phyloP scores from a whole-genome alignment of 1,140 invertebrate genomes.

The Pinna nobilis region DNA sequence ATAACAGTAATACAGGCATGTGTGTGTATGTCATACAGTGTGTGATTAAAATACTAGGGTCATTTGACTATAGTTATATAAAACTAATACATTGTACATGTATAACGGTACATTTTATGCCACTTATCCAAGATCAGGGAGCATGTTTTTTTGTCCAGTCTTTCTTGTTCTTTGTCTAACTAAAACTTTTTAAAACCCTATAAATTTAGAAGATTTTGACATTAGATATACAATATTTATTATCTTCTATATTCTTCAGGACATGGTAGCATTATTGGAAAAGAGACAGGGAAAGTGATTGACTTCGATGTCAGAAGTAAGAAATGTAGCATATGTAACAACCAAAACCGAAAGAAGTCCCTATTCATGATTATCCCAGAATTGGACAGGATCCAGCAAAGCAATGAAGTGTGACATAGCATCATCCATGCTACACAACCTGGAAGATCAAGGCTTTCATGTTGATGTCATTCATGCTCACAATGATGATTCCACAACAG shows the following conservation, averaged over 20 bases:
- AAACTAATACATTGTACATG: too few relatives aligned
- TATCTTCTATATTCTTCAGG: constrained; percentile 9
- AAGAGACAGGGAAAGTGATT: constrained; percentile 1
- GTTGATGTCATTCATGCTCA: neutral
- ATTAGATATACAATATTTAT: too few relatives aligned
- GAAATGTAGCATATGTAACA: constrained; percentile 8
- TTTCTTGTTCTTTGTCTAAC: too few relatives aligned
- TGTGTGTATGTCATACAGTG: too few relatives aligned
- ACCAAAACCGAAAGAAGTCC: constrained; percentile 2
- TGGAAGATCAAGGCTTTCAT: neutral
- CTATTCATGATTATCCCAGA: neutral
- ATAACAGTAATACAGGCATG: constrained; percentile 23
- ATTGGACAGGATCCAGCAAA: neutral
- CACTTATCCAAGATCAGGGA: too few relatives aligned
- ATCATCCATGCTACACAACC: neutral
- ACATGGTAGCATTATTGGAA: constrained; percentile 5
- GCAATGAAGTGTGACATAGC: constrained; percentile 1
- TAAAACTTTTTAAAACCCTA: too few relatives aligned
- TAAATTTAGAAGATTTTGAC: too few relatives aligned
- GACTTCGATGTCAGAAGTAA: neutral
- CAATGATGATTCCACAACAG: neutral
- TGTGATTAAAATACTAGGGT: too few relatives aligned
- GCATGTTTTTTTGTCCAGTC: too few relatives aligned
- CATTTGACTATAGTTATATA: too few relatives aligned
- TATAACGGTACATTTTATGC: too few relatives aligned